Evolutionary conservation across 2,113 vertebrate genomes (phyloP), one percentile per base, ranked within the genome.

Genomic region (Oplegnathus fasciatus): DNA sequence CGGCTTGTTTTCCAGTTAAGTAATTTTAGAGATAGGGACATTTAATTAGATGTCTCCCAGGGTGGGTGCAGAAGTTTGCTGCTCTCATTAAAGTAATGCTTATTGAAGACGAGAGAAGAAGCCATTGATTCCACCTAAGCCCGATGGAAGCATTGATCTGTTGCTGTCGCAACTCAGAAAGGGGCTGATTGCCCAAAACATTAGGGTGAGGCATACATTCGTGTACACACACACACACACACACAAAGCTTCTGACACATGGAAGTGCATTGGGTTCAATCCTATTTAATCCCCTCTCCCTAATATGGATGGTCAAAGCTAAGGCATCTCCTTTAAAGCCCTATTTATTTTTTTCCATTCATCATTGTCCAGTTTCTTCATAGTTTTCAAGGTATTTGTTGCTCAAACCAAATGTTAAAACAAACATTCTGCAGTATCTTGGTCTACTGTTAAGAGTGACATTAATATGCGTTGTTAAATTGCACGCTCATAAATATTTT

Each of bases 51-150:
- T 78, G 74, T 81, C 22, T 78, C 65, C 20, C n/a, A 48, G 40
- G 61, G n/a, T 28, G 50, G 30, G 20, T 72, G 65, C 77, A 82
- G 80, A 84, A 66, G 60, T 90, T 86, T 86, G 78, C 77, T n/a
- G 26, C 87, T 92, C 74, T 85, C 76, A 89, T 87, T 88, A 88
- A 86, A 88, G 82, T 92, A 91, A 91, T 91, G 87, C 78, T 83
- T 79, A 87, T 73, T 75, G 80, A 88, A 82, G 83, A 86, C 26
- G 44, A 76, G 57, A 61, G 75, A 78, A 67, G 26, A 85, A 74
- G 72, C 78, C 65, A 90, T 88, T 81, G 87, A 92, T 84, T 92
- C 69, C 65, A 83, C 62, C 78, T 72, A 80, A 91, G 73, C 72
- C 84, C n/a, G n/a, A 61, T 83, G 76, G 79, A 84, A 30, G 81